These are phyloP conservation scores for Punctoribates punctum DNA, from an alignment of 2,888 invertebrate species.

Conservation along the genomic window DNA sequence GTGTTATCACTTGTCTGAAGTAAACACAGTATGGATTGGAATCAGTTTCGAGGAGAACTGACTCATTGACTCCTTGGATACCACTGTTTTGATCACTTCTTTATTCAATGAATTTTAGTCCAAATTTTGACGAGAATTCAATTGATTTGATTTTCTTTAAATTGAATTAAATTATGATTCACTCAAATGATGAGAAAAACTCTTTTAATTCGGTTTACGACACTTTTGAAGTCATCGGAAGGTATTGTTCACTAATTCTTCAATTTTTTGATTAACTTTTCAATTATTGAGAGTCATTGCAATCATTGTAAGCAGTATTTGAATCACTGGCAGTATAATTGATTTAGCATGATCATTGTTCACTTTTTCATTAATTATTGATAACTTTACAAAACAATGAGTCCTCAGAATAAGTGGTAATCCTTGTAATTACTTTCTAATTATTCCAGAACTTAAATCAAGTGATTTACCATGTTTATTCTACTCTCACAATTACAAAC, in stretches of 20 bases:
- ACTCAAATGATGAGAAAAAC: not conserved
- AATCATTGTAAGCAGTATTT: no score
- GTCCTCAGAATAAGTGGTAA: no score
- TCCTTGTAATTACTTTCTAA: no score
- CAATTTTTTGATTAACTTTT: no score
- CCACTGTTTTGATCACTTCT: not conserved
- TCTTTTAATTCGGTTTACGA: not conserved
- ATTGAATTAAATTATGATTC: not conserved
- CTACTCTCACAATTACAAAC: no score
- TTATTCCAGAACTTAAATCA: no score
- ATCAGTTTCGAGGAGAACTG: not conserved
- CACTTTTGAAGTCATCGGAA: slow-evolving; percentile 10
- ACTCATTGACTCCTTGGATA: slow-evolving; percentile 4
- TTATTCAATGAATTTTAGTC: not conserved
- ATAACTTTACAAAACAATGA: no score
- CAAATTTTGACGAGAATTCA: not conserved
- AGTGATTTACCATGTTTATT: no score
- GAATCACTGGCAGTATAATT: no score
- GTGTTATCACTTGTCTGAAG: not conserved
- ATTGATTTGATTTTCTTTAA: not conserved
- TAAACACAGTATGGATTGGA: not conserved
- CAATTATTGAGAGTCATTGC: no score
- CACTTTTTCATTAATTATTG: no score
- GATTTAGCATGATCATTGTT: no score
- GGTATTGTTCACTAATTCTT: not conserved